Percentiles rank a stretch among this genome's conserved stretches.
phyloP scores from a whole-genome alignment of 2,797 vertebrate species.

The Cheirogaleus major region DNA sequence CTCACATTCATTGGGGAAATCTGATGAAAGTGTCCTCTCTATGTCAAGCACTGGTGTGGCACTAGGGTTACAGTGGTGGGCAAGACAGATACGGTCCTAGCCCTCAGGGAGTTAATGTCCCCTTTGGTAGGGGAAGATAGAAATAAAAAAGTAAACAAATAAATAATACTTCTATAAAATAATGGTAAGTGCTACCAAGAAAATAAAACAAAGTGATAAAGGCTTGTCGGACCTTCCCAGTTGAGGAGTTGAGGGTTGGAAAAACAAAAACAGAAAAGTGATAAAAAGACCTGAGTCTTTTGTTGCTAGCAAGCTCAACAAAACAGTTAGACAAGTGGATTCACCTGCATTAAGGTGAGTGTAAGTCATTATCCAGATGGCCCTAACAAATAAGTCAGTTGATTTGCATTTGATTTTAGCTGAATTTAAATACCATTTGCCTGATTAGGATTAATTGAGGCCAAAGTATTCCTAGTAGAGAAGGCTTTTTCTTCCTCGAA shows the following conservation, averaged over 20 bases:
- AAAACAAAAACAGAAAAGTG: too few relatives aligned
- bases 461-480: background rate
- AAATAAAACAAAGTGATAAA: background rate
- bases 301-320: background rate
- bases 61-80: background rate
- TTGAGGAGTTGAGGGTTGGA: too few relatives aligned
- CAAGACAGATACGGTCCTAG: background rate
- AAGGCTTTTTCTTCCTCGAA: background rate
- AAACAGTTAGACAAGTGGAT: background rate
- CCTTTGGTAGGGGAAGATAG: constrained; percentile 8
- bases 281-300: background rate
- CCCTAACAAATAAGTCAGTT: background rate
- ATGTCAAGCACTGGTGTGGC: background rate
- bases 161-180: constrained; percentile 31
- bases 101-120: background rate
- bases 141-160: constrained; percentile 26
- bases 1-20: background rate
- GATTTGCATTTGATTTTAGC: constrained; percentile 47
- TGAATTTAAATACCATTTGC: constrained; percentile 27
- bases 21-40: background rate
- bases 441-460: constrained; percentile 5
- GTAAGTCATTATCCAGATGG: background rate
- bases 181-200: background rate
- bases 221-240: too few relatives aligned
- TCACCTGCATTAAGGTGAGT: background rate